Base-by-base conservation (phyloP, 1,140 invertebrate genomes). In the Neoseiulus cucumeris region DNA sequence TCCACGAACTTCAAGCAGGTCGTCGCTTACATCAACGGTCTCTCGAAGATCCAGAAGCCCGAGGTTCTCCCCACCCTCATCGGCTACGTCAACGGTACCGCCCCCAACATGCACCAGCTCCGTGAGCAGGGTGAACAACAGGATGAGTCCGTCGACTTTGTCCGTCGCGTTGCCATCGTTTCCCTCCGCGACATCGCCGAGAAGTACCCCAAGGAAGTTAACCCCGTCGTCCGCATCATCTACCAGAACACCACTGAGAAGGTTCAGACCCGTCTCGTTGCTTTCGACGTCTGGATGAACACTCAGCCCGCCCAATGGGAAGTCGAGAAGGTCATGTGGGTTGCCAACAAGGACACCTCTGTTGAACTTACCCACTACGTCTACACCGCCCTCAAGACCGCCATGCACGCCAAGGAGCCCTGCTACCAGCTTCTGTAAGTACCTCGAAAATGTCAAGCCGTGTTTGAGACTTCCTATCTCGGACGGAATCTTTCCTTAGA, bases 251-350 rank as follows among this genome's bases (percentile, higher is more conserved):
- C 51, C 22, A 59, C 51, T 9, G 51, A 59, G 51, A 25, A 25
- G n/a, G 51, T 59, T 25, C 51, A n/a, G 14, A 59, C 51, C 51
- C 51, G 51, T 59, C 4, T 59, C 14, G 17, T 29, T 59, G 51
- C 51, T 25, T 59, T 59, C 51, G 51, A 59, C 51, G 22, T 59
- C 22, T 59, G 51, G 51, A 59, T 59, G 51, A 59, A 59, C 51
- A 59, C 51, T 59, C 51, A 59, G 22, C 51, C 51, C 22, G 51
- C 51, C 22, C 51, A 59, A 33, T 59, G 51, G 51, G 51, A 59
- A 33, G 22, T 59, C 22, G 51, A 59, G 12, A 59, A 25, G 51
- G 51, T 59, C 22, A 59, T 59, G 51, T 20, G 22, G 51, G 51
- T 59, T 25, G 51, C 51, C 51, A 59, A 59, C 51, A 59, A 25